Conservation (phyloP, 2,888 invertebrate species). For the Conomelus anceps region DNA sequence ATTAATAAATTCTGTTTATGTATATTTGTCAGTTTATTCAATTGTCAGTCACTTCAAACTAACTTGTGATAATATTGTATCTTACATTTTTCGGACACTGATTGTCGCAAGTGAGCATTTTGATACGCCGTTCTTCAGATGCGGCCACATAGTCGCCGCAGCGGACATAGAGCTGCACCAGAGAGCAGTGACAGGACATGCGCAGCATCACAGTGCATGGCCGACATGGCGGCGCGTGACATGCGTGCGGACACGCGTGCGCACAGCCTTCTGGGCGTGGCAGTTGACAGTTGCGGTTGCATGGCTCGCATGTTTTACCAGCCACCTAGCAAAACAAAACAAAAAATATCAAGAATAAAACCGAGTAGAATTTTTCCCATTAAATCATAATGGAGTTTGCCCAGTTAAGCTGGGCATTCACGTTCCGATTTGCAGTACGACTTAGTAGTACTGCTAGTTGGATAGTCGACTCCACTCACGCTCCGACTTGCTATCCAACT, state of each 20-base stretch:
- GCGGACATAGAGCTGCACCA: slow-evolving; percentile 65
- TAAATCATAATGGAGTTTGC: no score
- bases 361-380: neutral
- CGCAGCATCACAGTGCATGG: slow-evolving; percentile 65
- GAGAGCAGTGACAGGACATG: slow-evolving; percentile 73
- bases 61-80: slow-evolving; percentile 25
- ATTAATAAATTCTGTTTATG: no score
- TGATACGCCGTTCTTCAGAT: slow-evolving; percentile 40
- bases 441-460: no score
- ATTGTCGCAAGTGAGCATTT: slow-evolving; percentile 61
- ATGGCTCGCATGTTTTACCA: slow-evolving; percentile 50
- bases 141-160: slow-evolving; percentile 61
- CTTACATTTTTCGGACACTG: slow-evolving; percentile 76
- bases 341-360: neutral
- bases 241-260: slow-evolving; percentile 63
- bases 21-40: no score
- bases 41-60: no score
- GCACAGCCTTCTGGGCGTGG: slow-evolving; percentile 64
- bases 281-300: slow-evolving; percentile 54
- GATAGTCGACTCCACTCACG: no score
- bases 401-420: no score
- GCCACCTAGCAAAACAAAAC: slow-evolving; percentile 35
- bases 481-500: no score
- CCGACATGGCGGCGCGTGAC: slow-evolving; percentile 68
- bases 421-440: no score